Evolutionary conservation across 2,113 vertebrate species (phyloP).

Genomic region (Gymnobelideus leadbeateri): DNA sequence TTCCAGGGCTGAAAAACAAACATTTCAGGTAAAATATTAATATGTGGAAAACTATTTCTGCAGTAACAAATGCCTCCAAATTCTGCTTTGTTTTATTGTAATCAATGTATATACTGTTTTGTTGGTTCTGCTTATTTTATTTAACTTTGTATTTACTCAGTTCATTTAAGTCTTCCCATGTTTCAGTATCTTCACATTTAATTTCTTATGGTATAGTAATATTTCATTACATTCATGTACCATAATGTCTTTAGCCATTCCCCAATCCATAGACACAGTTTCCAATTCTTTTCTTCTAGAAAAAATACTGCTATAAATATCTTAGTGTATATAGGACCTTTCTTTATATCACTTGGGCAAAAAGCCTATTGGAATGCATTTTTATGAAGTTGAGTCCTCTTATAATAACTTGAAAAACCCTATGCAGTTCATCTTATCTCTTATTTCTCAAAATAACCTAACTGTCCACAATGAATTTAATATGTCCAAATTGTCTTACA

Average conservation of each 20-base stretch:
- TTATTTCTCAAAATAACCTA: too few species aligned
- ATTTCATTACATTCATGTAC: neutral
- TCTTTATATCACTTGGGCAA: neutral
- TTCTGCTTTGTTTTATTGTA: neutral
- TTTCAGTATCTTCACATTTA: neutral
- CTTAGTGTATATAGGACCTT: neutral
- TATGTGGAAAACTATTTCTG: neutral
- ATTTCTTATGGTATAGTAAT: neutral
- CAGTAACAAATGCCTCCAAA: neutral
- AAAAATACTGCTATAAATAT: neutral
- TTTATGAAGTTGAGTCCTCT: neutral
- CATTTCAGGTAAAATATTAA: constrained; percentile 24
- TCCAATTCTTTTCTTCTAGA: neutral
- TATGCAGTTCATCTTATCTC: too few species aligned
- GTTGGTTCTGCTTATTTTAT: neutral
- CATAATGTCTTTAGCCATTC: neutral
- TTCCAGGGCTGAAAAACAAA: constrained; percentile 90
- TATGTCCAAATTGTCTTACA: too few species aligned
- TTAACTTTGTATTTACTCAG: neutral
- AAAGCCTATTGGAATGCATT: neutral
- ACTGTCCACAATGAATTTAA: too few species aligned
- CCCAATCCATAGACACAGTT: neutral
- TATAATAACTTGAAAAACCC: neutral
- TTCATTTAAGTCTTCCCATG: neutral
- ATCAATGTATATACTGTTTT: neutral